phyloP scores from a whole-genome alignment of 1,140 invertebrate genomes.

The Palaemon carinicauda region DNA sequence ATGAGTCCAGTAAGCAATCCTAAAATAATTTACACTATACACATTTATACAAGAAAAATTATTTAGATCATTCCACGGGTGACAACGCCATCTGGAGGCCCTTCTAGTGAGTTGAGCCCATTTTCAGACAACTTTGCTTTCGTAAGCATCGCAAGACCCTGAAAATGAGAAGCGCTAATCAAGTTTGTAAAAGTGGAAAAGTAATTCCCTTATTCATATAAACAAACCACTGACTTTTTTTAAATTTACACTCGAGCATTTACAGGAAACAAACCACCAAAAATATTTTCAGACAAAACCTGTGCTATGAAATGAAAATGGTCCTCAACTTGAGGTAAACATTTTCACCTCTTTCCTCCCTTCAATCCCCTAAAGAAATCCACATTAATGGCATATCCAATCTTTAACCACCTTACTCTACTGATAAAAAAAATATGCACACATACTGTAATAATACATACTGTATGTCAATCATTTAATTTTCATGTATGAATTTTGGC shows the following conservation, averaged over 20 bases:
- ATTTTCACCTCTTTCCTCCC: too few relatives aligned
- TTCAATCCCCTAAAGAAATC: too few relatives aligned
- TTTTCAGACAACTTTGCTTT: conserved; percentile 20
- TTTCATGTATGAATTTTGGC: too few relatives aligned
- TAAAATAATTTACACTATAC: background rate
- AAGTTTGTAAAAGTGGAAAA: background rate
- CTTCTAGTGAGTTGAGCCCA: conserved; percentile 7
- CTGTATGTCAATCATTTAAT: too few relatives aligned
- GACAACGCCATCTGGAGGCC: conserved; percentile 17
- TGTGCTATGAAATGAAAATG: background rate
- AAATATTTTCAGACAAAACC: too few relatives aligned
- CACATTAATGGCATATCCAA: too few relatives aligned
- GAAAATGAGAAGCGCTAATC: background rate
- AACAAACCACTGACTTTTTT: background rate
- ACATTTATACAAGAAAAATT: background rate
- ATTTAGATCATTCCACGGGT: conserved; percentile 27
- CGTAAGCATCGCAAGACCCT: conserved; percentile 20
- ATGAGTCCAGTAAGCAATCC: background rate
- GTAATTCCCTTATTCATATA: background rate
- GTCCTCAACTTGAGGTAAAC: background rate
- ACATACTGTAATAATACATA: too few relatives aligned
- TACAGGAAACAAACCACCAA: too few relatives aligned
- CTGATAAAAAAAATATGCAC: too few relatives aligned
- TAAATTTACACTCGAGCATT: too few relatives aligned
- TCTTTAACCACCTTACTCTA: too few relatives aligned